Base-by-base conservation (phyloP, 2,797 vertebrate species). In the Merluccius polli region DNA sequence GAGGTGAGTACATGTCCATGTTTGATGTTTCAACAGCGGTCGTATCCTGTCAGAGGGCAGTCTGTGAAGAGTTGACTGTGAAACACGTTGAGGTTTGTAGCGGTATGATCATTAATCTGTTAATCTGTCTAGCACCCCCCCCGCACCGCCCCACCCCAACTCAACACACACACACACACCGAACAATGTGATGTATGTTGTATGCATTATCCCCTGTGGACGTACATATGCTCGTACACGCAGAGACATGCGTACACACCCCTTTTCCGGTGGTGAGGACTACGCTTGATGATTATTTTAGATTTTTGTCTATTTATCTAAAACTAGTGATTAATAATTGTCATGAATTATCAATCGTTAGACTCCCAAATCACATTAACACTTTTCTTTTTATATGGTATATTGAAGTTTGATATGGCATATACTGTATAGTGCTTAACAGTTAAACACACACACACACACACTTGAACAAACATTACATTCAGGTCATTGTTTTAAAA, bases 21-120 rank as follows among this genome's bases (percentile, higher is more conserved):
- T 63, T 63, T 63, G 59, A 63, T 63, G 59, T 63, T 63, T 63
- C 59, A 63, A 63, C 59, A 27, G n/a, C 59, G 24, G 59, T 63
- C 59, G 24, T 27, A 27, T 27, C n/a, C 59, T 24, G 59, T 63
- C 59, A 63, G 52, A 59, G 18, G 21, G 44, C 13, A 48, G 48
- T 4, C 44, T 48, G 44, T 48, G 44, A 48, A 59, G 52, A 59
- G 52, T 59, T 11, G 59, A 1, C n/a, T 27, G 24, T 63, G 59
- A 12, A 63, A 27, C 59, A 63, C 59, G 59, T 63, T 27, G n/a
- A 63, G 59, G 59, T 63, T 63, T 63, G 59, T 63, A 63, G 59
- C 24, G 10, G 59, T 63, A 12, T 24, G 59, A 63, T 63, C 24
- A 27, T 63, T 63, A 27, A 63, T 63, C 59, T 27, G 52, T 24